Evolutionary conservation across 2,888 invertebrate species (phyloP), one percentile per base, ranked within the genome.

Genomic region (Macrophya annulata): DNA sequence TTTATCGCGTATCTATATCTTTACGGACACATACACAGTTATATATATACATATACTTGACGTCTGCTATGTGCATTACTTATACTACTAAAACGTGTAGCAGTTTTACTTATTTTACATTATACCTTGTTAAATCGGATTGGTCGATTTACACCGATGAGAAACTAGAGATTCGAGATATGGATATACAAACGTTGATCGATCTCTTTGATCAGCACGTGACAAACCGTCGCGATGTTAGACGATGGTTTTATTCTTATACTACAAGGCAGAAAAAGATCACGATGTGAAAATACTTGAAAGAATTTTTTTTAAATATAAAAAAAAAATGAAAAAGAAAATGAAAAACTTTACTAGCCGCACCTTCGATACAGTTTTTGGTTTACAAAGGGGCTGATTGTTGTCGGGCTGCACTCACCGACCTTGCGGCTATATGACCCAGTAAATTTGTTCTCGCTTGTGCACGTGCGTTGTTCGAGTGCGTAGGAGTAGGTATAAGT

Each of bases 341-440:
- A 31, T 3, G 31, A 51, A 51, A 51, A 51, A 17, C 4, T 2
- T 55, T n/a, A 55, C 55, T 2, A 55, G 55, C 55, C 55, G 55
- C 55, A 55, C 55, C 55, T 68, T 37, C 8, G 62, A 25, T 37
- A 17, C 17, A 62, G 5, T 68, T 68, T 68, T 37, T 37, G 15
- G 25, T 25, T 77, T 25, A 43, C 62, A 59, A 81, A 81, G 81
- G 82, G 83, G 83, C 83, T 83, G 83, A 83, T 83, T 83, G 68
- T 83, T 43, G 68, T 68, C 68, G 83, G 68, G n/a, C 68, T 68
- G 68, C 82, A 85, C 51, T 85, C 81, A 25, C 79, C 79, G 85
- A 85, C 85, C 85, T 82, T 82, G 85, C 71, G 85, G 85, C 85
- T 85, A 51, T 48, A 51, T 82, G 85, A 72, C 82, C 85, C 71